Evolutionary conservation across 2,888 invertebrate genomes (phyloP).

Genomic region (Xiphydria camelus): DNA sequence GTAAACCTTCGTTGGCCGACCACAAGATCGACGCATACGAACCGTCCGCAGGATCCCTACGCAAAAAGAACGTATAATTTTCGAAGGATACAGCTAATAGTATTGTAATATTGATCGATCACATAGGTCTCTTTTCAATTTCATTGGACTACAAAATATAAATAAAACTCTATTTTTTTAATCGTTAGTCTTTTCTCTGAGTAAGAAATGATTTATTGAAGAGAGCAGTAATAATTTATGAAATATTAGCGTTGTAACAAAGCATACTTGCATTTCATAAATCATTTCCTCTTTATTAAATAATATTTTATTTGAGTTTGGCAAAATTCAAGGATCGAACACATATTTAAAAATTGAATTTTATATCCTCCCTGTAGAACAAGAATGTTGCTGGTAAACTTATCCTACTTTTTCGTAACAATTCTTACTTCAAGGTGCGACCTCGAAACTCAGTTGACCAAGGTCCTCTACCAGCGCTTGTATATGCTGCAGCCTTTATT

Average conservation of each 20-base stretch:
- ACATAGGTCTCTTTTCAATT: no score
- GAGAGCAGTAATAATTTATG: no score
- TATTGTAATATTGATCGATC: neutral
- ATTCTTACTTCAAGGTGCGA: constrained; percentile 63
- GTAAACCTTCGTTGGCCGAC: constrained; percentile 75
- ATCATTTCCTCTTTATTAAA: no score
- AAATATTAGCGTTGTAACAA: no score
- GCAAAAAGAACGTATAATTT: neutral
- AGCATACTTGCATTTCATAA: no score
- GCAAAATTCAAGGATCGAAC: no score
- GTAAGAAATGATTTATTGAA: no score
- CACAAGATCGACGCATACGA: constrained; percentile 70
- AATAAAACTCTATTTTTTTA: neutral
- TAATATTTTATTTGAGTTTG: no score
- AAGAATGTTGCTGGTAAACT: neutral
- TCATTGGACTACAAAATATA: no score
- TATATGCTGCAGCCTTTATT: constrained; percentile 79
- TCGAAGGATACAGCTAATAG: neutral
- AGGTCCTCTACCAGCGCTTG: constrained; percentile 75
- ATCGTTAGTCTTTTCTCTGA: no score
- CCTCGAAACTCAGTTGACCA: constrained; percentile 79
- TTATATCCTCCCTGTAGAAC: no score
- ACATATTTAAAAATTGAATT: no score
- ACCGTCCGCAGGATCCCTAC: constrained; percentile 59
- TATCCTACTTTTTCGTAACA: neutral